Evolutionary conservation across 2,888 invertebrate species (phyloP).

Genomic region (Urechis unicinctus): DNA sequence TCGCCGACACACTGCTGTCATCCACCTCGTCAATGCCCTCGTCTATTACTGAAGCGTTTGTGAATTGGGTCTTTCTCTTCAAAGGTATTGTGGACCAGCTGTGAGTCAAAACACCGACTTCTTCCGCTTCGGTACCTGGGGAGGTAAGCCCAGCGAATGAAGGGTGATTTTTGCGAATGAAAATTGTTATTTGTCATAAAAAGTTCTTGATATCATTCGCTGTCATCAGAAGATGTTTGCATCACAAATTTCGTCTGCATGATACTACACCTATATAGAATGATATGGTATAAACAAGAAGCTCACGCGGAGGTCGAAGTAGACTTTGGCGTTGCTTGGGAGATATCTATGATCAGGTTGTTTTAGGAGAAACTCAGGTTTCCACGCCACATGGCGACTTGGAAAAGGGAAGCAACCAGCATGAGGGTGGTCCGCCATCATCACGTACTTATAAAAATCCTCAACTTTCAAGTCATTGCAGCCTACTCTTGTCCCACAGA

Average conservation of each 20-base stretch:
- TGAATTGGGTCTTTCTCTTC: background rate
- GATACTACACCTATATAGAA: too few species aligned
- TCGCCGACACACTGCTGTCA: too few species aligned
- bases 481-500: background rate
- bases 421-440: background rate
- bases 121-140: background rate
- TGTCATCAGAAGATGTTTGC: too few species aligned
- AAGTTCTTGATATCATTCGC: too few species aligned
- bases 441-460: background rate
- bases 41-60: too few species aligned
- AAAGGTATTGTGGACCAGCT: background rate
- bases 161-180: background rate
- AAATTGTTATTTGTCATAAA: background rate
- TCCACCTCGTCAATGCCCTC: too few species aligned
- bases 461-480: background rate
- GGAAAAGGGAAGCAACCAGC: background rate
- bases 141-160: background rate
- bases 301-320: too few species aligned
- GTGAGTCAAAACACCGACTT: background rate
- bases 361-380: background rate
- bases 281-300: too few species aligned
- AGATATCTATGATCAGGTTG: background rate
- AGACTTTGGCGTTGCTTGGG: too few species aligned
- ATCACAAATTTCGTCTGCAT: too few species aligned
- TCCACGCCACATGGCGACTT: background rate